Evolutionary conservation across 2,113 vertebrate species (phyloP), one percentile per base, ranked within the genome.

Genomic region (Typhlomys cinereus): DNA sequence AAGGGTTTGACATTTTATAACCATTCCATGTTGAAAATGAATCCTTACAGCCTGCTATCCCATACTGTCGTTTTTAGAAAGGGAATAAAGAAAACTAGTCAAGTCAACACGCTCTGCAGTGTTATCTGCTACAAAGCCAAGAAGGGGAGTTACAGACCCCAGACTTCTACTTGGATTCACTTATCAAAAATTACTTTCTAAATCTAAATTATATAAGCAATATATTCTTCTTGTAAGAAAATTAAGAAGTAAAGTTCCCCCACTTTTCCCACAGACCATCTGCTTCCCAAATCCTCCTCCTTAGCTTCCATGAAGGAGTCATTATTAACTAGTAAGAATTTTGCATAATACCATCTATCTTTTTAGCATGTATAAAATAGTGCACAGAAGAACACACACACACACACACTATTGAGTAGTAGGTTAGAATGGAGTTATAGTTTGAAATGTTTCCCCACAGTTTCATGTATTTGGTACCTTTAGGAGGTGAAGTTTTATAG

Each of bases 261-360:
- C 8, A 90, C 54, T 48, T 70, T 93, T 95, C 95, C 95, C 80
- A 96, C 91, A 94, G 89, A 92, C 90, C 92, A 96, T 95, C 94
- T 96, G 94, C 70, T 89, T 93, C 50, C 41, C 36, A 88, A 80
- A 73, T 93, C 25, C 70, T 89, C 8, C 13, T 86, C 57, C 36
- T 29, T 31, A 86, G 70, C 23, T 90, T 52, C 80, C 29, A 27
- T 66, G 27, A 94, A 92, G 57, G 9, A 88, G 66, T 15, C 23
- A 20, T 66, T 74, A 74, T 76, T 89, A 92, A 84, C 85, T 79
- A 87, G 83, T 71, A 89, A 52, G n/a, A 83, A 70, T 31, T 89
- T 83, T 48, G 74, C 62, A 44, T 8, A 82, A n/a, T n/a, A n/a
- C n/a, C n/a, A n/a, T n/a, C n/a, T n/a, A n/a, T n/a, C n/a, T 85